phyloP scores from a whole-genome alignment of 2,113 vertebrate species.

The Protobothrops mucrosquamatus region DNA sequence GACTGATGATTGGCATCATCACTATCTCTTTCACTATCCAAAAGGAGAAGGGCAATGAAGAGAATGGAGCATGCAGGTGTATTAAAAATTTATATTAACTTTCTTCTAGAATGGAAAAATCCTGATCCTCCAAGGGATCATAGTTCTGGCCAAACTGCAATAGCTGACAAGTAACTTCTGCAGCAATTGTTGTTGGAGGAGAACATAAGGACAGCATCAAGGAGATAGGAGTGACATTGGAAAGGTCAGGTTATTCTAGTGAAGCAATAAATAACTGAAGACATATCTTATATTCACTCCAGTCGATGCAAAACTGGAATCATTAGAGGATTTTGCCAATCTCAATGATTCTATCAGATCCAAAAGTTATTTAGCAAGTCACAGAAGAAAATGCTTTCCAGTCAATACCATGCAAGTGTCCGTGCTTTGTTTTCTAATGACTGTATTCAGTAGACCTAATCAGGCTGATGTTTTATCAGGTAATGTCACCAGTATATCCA shows the following conservation, averaged over 20 bases:
- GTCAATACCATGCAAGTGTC: not conserved
- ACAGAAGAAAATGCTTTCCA: not conserved
- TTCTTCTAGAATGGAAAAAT: not conserved
- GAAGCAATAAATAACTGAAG: not conserved
- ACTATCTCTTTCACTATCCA: not conserved
- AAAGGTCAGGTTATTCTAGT: not conserved
- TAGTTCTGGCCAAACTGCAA: not conserved
- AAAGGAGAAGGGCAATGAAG: not conserved
- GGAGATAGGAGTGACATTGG: not conserved
- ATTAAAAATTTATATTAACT: not conserved
- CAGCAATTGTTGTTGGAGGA: not conserved
- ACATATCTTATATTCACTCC: not conserved
- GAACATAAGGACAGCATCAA: not conserved
- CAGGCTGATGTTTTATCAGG: not conserved
- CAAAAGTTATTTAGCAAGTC: not conserved
- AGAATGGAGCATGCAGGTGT: not conserved
- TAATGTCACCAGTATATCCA: not conserved
- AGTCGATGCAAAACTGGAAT: not conserved
- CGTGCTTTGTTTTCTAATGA: not conserved
- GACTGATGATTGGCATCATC: not conserved
- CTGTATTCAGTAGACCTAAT: not conserved
- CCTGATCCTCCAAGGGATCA: not conserved
- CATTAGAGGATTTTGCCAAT: not conserved
- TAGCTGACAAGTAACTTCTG: not conserved
- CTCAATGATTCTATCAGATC: not conserved